phyloP scores from a whole-genome alignment of 2,113 vertebrate genomes.

The Nymphicus hollandicus region DNA sequence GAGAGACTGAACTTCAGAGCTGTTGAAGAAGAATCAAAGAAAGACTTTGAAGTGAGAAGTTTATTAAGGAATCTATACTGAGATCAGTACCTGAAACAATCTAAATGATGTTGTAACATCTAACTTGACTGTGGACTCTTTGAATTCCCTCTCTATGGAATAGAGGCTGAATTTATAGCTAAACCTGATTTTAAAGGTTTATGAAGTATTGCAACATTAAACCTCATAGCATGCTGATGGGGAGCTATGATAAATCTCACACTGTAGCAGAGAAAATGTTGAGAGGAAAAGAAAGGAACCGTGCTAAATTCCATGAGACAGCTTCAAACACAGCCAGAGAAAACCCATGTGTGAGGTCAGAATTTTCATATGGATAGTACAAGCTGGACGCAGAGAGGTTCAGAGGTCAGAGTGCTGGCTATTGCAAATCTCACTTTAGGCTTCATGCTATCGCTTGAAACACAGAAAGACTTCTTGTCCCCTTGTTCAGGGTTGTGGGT shows the following conservation, averaged over 20 bases:
- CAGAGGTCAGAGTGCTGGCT: not conserved
- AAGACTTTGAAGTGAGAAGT: not conserved
- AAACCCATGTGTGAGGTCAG: not conserved
- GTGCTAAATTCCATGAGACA: not conserved
- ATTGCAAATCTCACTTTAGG: not conserved
- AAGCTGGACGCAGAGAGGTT: not conserved
- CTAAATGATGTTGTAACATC: not conserved
- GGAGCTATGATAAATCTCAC: not conserved
- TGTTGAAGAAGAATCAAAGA: not conserved
- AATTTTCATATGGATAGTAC: not conserved
- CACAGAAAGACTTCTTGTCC: not conserved
- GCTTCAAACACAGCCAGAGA: not conserved
- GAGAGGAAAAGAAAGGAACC: not conserved
- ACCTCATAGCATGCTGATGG: not conserved
- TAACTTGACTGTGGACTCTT: not conserved
- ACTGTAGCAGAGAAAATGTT: not conserved
- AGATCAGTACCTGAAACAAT: not conserved
- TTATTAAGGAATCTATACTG: not conserved
- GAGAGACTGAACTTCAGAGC: not conserved
- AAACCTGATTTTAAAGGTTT: not conserved
- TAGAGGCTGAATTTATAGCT: not conserved
- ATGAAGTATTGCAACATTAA: not conserved
- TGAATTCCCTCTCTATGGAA: not conserved
- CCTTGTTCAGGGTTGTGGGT: too few species aligned
- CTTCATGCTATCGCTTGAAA: not conserved